Base-by-base conservation (phyloP, 2,888 invertebrate species). In the Molanna angustata region DNA sequence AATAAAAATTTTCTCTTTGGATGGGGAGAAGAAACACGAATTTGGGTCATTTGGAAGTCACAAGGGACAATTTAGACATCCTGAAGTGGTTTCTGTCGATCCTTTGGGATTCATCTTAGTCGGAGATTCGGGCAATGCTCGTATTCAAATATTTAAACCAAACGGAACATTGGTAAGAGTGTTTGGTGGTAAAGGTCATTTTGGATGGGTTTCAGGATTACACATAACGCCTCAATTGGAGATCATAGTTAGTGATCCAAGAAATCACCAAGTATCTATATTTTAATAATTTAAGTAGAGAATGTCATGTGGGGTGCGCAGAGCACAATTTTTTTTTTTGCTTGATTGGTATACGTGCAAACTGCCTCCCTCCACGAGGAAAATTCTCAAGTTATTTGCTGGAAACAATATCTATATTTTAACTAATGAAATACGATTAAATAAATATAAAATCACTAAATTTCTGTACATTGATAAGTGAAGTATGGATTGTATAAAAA, bases 41-140 rank as follows among this genome's bases (percentile, higher is more conserved):
- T 85, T 88, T 61, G 88, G 88, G 0, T 75, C 81, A 0, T 72
- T 82, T 48, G 88, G 88, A 0, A 78, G 78, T 40, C 72, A 79
- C 49, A 80, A 82, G 54, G 87, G 87, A 0, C 86, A 88, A 64
- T 83, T 88, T 65, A 78, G 85, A 63, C 83, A 84, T 51, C 87
- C 89, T 0, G 86, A 89, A 66, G 86, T 86, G 0, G 72, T 90
- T 3, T 76, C 84, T 0, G 80, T 88, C 0, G 90, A 90, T 65
- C 79, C 79, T 0, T 73, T 83, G 66, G 88, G 88, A 0, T 86
- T 85, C 65, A 84, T 90, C 32, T 70, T 88, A 1, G 87, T 90
- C 0, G 90, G 88, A 0, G 90, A 90, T 65, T 84, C 86, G 1
- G 90, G 88, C 0, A 90, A 90, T 65, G 83, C 83, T 32, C 73